phyloP scores from a whole-genome alignment of 2,888 invertebrate genomes.

The Mythimna lalbum region DNA sequence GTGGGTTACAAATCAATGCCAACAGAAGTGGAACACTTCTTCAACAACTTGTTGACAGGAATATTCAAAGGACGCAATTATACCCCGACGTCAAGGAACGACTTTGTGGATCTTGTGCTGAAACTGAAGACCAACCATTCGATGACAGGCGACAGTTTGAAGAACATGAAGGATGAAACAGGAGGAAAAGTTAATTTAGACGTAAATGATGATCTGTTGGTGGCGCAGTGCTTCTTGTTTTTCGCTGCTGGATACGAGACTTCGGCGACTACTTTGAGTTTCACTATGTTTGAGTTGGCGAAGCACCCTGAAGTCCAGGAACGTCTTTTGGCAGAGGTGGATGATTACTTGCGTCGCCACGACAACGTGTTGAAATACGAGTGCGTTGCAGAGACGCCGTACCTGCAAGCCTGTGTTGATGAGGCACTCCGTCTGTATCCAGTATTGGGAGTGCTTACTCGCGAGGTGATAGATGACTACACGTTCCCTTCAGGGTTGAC shows the following conservation, averaged over 20 bases:
- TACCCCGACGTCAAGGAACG: slow-evolving; percentile 71
- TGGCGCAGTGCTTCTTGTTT: slow-evolving; percentile 89
- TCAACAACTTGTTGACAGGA: slow-evolving; percentile 65
- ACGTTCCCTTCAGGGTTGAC: slow-evolving; percentile 74
- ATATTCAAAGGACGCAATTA: slow-evolving; percentile 71
- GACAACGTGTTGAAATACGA: slow-evolving; percentile 71
- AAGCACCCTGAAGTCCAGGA: slow-evolving; percentile 70
- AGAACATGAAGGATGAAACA: slow-evolving; percentile 66
- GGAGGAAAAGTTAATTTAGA: slow-evolving; percentile 68
- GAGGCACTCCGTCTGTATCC: slow-evolving; percentile 80
- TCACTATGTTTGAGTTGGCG: slow-evolving; percentile 74
- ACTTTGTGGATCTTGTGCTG: slow-evolving; percentile 78
- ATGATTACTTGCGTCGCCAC: slow-evolving; percentile 67
- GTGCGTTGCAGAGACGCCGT: slow-evolving; percentile 71
- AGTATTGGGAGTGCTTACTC: slow-evolving; percentile 72
- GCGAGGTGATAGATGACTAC: slow-evolving; percentile 79
- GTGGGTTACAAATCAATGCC: slow-evolving; percentile 72
- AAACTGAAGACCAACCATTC: slow-evolving; percentile 69
- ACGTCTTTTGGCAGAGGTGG: slow-evolving; percentile 71
- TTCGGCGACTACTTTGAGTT: slow-evolving; percentile 71
- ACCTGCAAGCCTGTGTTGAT: slow-evolving; percentile 73
- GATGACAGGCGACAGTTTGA: slow-evolving; percentile 74
- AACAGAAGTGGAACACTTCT: slow-evolving; percentile 68
- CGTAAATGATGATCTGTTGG: slow-evolving; percentile 83
- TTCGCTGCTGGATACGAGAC: slow-evolving; percentile 80